Percentiles rank a stretch among this genome's conserved stretches.
These are phyloP conservation scores for Halocynthia aurantium DNA, from an alignment of 23 tunicate species.

Conservation along the genomic window DNA sequence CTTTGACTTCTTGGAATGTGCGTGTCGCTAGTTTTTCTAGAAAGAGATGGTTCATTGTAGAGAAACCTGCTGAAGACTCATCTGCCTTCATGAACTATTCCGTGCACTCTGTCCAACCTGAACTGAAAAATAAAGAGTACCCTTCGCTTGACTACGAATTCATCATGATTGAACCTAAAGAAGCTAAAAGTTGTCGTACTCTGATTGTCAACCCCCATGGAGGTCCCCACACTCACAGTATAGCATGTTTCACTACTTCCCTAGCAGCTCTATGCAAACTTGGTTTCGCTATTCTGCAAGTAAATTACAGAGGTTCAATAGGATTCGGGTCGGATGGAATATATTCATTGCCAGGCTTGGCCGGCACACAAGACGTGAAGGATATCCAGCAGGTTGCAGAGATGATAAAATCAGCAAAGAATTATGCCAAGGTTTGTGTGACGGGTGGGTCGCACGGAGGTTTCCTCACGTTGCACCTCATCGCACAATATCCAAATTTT, in stretches of 20 bases:
- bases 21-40: slow-evolving; percentile 20
- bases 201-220: slow-evolving; percentile 79
- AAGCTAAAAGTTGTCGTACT: background rate
- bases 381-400: slow-evolving; percentile 80
- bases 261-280: slow-evolving; percentile 24
- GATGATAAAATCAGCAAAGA: background rate
- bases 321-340: slow-evolving; percentile 75
- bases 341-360: slow-evolving; percentile 37
- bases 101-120: slow-evolving; percentile 32
- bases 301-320: slow-evolving; percentile 70
- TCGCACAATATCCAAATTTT: slow-evolving; percentile 76
- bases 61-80: slow-evolving; percentile 6
- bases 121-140: slow-evolving; percentile 25
- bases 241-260: slow-evolving; percentile 27
- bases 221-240: slow-evolving; percentile 54
- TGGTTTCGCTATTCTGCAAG: slow-evolving; percentile 55
- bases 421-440: slow-evolving; percentile 35
- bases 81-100: slow-evolving; percentile 31
- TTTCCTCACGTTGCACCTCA: slow-evolving; percentile 76
- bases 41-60: slow-evolving; percentile 30
- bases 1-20: slow-evolving; percentile 35
- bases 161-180: slow-evolving; percentile 42
- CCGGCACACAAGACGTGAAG: slow-evolving; percentile 58
- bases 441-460: slow-evolving; percentile 97
- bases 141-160: slow-evolving; percentile 52